These are phyloP conservation scores for Lagothrix lagotricha DNA, from an alignment of 2,797 vertebrate genomes.

Conservation along the genomic window DNA sequence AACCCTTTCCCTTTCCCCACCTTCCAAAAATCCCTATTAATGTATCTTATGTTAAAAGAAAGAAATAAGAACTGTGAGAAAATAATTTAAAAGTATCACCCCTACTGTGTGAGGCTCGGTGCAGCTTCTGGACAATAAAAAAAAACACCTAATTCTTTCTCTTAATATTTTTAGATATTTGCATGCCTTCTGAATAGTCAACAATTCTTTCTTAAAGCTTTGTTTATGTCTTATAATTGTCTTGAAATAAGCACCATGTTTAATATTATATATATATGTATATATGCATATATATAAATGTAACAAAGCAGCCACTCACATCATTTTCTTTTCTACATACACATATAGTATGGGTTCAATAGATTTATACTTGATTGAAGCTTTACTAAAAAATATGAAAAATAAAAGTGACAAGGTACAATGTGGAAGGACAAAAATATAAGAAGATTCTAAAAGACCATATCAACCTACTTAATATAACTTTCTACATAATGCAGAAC, in stretches of 20 bases:
- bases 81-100: neutral
- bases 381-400: neutral
- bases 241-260: neutral
- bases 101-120: neutral
- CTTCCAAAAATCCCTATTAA: neutral
- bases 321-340: neutral
- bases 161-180: neutral
- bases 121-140: neutral
- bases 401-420: neutral
- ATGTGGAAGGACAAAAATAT: neutral
- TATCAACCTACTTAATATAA: neutral
- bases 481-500: neutral
- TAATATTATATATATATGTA: neutral
- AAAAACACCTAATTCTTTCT: neutral
- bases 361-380: neutral
- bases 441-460: neutral
- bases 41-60: neutral
- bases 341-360: neutral
- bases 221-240: neutral
- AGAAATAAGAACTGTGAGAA: neutral
- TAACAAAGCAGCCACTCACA: neutral
- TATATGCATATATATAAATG: neutral
- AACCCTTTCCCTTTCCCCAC: accelerated
- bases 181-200: neutral
- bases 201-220: neutral